Base-by-base conservation (phyloP, 2,113 vertebrate genomes). In the Centropus bengalensis region DNA sequence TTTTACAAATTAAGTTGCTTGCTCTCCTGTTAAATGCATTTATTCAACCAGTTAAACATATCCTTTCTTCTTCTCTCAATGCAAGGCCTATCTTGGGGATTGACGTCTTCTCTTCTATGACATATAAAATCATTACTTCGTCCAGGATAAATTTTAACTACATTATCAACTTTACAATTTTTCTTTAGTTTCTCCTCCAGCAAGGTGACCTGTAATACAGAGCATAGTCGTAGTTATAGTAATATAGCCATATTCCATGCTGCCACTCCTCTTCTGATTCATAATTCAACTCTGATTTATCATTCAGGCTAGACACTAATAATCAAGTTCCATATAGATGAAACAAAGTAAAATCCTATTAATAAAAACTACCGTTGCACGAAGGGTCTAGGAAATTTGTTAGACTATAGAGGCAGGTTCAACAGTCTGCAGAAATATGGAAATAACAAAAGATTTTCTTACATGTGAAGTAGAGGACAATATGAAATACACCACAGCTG, bases 61-160 rank as follows among this genome's bases (percentile, higher is more conserved):
- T 99, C 98, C 62, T 91, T 95, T 63, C 98, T 97, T 21, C 98
- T 98, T 91, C 98, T 98, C 36, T 98, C 97, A 64, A 98, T 98
- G 36, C 91, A 92, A 32, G 97, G 96, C 88, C 96, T 98, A 88
- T 99, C 98, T 8, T 75, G 32, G 0, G 97, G 95, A 23, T 97
- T 98, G 36, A 98, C 97, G 47, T 99, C 98, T 81, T 99, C 98
- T 82, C 93, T 98, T 94, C 98, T 99, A 9, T 98, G 96, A 76
- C 99, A 98, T 71, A 98, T 98, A 82, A 99, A 99, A 17, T 98
- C 98, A 8, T 99, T 98, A 16, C 97, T 98, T 91, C 99, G 98
- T 51, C 98, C 97, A 1, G 98, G 97, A 91, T 98, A 99, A 40
- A 98, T 96, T 97, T 99, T 99, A 88, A 99, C 98, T 88, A 98